A percentile compares a stretch with the other conserved stretches of the same genome.
These are phyloP conservation scores for Schrankia costaestrigalis DNA, from an alignment of 2,888 invertebrate species.

Conservation along the genomic window DNA sequence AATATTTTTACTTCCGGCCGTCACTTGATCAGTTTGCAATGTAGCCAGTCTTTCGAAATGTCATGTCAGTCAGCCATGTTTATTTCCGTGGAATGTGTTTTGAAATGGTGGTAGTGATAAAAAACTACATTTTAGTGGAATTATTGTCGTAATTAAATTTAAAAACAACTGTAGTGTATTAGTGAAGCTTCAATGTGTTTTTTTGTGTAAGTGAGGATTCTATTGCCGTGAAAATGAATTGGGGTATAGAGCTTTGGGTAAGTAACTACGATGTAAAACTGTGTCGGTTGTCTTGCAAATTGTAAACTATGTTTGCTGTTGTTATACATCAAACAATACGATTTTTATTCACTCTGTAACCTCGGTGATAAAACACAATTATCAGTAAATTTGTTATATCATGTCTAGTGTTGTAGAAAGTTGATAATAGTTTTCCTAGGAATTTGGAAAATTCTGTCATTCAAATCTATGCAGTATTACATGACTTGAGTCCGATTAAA, in stretches of 20 bases:
- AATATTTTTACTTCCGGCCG: conserved; percentile 24
- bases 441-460: too few relatives aligned
- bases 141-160: conserved; percentile 46
- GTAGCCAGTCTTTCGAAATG: conserved; percentile 41
- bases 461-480: too few relatives aligned
- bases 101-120: conserved; percentile 74
- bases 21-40: conserved; percentile 26
- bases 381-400: too few relatives aligned
- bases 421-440: not conserved
- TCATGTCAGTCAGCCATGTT: conserved; percentile 76
- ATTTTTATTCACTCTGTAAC: too few relatives aligned
- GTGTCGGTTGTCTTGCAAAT: conserved; percentile 28
- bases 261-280: conserved; percentile 52
- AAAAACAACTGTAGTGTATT: conserved; percentile 49
- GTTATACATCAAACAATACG: conserved; percentile 13
- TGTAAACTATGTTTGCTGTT: conserved; percentile 29
- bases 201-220: conserved; percentile 67
- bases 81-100: conserved; percentile 68
- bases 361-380: too few relatives aligned
- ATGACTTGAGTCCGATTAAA: too few relatives aligned
- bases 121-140: conserved; percentile 58
- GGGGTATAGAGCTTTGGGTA: conserved; percentile 86
- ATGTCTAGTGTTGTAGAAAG: conserved; percentile 9
- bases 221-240: conserved; percentile 80
- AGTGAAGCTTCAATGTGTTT: conserved; percentile 75